phyloP scores from a whole-genome alignment of 1,140 invertebrate species.

The Diorhabda carinulata region DNA sequence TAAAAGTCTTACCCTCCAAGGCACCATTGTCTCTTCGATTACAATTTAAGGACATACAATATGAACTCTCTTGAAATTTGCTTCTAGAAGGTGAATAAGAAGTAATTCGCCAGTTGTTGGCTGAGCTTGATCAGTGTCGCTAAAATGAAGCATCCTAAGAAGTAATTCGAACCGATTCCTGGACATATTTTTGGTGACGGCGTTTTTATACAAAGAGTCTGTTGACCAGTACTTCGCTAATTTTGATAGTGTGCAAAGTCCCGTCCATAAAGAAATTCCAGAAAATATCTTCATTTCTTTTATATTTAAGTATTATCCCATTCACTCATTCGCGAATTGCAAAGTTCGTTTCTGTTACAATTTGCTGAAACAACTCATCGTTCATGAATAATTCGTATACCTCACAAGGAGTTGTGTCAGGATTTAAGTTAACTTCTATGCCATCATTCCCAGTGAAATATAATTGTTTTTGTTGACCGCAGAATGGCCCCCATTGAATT shows the following conservation, averaged over 20 bases:
- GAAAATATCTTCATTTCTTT: not conserved
- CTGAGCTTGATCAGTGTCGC: not conserved
- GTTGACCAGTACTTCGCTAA: not conserved
- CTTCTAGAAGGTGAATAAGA: constrained; percentile 9
- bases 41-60: constrained; percentile 11
- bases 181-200: not conserved
- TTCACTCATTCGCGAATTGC: not conserved
- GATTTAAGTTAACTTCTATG: no score
- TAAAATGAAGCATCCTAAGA: not conserved
- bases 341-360: constrained; percentile 7
- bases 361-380: constrained; percentile 13
- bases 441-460: no score
- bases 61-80: constrained; percentile 20
- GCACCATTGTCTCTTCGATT: constrained; percentile 43
- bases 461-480: no score
- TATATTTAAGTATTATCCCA: not conserved
- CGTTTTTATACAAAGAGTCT: not conserved
- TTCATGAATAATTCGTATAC: not conserved
- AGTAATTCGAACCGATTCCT: not conserved
- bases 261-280: not conserved
- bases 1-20: constrained; percentile 34
- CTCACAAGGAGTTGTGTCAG: no score
- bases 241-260: not conserved
- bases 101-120: not conserved
- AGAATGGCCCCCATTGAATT: no score